Base-by-base conservation (phyloP, 1,140 invertebrate species). In the Drosophila persimilis region DNA sequence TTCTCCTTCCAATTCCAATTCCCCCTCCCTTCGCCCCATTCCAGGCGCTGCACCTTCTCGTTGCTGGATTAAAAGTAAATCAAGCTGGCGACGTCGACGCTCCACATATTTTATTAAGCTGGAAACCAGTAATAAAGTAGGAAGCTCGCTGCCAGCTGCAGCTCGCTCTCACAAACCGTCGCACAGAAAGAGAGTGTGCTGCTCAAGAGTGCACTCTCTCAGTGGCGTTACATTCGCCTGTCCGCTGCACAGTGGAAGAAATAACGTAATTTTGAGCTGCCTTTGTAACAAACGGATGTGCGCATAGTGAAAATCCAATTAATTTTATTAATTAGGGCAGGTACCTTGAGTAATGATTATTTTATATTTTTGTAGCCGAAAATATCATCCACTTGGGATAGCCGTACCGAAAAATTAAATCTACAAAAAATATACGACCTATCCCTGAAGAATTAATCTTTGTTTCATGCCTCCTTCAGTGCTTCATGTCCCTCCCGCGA, bases 41-140 rank as follows among this genome's bases (percentile, higher is more conserved):
- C 7, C 57, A 53, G 54, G 54, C 63, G 58, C 31, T 39, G 35
- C 35, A 39, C 35, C 35, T 13, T 39, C 35, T 39, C 35, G 1
- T 39, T 39, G 35, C 35, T 39, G 35, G 35, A 72, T 55, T 67
- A 55, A 74, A 71, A 80, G 65, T 85, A 85, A 80, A 80, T 85
- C 77, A 80, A 69, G 80, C 80, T 31, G 60, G 55, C 65, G 66
- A 77, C 74, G 60, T 69, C 59, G 55, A 52, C 66, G 80, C 62
- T 84, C 81, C 73, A 84, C 72, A 85, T 84, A 84, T 84, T 85
- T 84, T 76, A 84, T 84, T 74, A 67, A 80, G 80, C 76, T 84
- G 56, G 48, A 84, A 84, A 84, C 80, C 80, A 85, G 80, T 80
- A 84, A 84, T 85, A 84, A 80, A 80, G 76, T 84, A 80, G 72